Conservation (phyloP, 2,888 invertebrate species). For the Theretra japonica region DNA sequence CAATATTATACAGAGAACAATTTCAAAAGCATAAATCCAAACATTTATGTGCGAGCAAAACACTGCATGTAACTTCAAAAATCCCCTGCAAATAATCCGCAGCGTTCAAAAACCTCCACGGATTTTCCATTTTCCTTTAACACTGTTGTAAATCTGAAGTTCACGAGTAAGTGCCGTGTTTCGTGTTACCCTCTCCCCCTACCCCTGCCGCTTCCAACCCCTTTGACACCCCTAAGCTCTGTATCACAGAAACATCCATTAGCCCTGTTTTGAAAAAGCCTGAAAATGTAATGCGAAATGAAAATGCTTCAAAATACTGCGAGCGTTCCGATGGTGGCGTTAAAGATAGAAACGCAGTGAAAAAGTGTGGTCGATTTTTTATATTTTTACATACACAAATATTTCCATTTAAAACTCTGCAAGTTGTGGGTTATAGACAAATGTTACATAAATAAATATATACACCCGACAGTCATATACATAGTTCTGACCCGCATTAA, state of each 20-base stretch:
- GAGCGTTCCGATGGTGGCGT: background rate
- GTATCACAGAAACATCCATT: constrained; percentile 18
- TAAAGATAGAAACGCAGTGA: background rate
- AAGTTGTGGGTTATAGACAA: no score
- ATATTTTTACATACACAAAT: no score
- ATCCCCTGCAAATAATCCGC: background rate
- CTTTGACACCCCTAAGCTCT: constrained; percentile 8
- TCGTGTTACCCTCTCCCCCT: background rate
- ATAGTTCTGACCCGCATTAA: no score
- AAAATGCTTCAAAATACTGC: background rate
- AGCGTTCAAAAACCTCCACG: background rate
- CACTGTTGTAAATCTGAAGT: background rate
- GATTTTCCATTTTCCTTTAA: constrained; percentile 14
- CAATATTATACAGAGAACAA: no score
- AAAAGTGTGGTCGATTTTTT: no score
- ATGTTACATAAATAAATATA: no score
- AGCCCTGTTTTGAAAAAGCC: constrained; percentile 17
- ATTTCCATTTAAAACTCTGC: no score
- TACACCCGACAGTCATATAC: no score
- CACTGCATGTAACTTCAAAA: background rate
- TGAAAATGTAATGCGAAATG: constrained; percentile 7
- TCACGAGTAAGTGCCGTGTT: constrained; percentile 9
- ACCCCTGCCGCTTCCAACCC: background rate
- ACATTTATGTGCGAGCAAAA: no score
- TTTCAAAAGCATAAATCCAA: no score